These are phyloP conservation scores for Bergia puertoricense DNA, from an alignment of 92 coral and sea anemone species.

Conservation along the genomic window DNA sequence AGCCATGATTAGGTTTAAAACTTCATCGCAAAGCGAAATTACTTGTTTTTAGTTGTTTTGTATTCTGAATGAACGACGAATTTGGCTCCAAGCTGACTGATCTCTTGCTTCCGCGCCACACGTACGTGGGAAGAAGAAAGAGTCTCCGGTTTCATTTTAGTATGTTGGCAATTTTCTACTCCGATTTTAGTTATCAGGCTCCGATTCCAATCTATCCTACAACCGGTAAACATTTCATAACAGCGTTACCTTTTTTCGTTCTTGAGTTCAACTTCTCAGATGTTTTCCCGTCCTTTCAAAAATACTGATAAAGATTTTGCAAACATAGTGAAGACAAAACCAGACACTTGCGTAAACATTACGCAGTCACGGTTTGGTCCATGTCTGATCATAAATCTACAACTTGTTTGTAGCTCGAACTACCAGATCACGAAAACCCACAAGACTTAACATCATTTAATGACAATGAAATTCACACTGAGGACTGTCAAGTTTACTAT, in stretches of 20 bases:
- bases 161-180: constrained; percentile 19
- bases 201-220: constrained; percentile 26
- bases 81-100: not conserved
- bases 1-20: not conserved
- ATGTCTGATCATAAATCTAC: constrained; percentile 25
- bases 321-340: constrained; percentile 49
- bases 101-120: constrained; percentile 15
- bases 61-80: not conserved
- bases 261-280: constrained; percentile 9
- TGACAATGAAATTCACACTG: constrained; percentile 74
- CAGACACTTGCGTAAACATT: constrained; percentile 72
- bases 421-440: constrained; percentile 52
- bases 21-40: not conserved
- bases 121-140: constrained; percentile 5
- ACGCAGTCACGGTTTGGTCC: constrained; percentile 4
- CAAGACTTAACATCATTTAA: constrained; percentile 64
- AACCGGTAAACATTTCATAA: constrained; percentile 30
- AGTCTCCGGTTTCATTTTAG: constrained; percentile 40
- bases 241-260: constrained; percentile 13
- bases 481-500: constrained; percentile 78
- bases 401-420: constrained; percentile 29
- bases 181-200: constrained; percentile 28
- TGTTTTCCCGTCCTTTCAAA: constrained; percentile 32
- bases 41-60: not conserved
- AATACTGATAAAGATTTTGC: constrained; percentile 38